Percentiles rank a stretch among this genome's conserved stretches.
These are phyloP conservation scores for Chaetophractus vellerosus DNA, from an alignment of 2,797 vertebrate genomes.

Conservation along the genomic window DNA sequence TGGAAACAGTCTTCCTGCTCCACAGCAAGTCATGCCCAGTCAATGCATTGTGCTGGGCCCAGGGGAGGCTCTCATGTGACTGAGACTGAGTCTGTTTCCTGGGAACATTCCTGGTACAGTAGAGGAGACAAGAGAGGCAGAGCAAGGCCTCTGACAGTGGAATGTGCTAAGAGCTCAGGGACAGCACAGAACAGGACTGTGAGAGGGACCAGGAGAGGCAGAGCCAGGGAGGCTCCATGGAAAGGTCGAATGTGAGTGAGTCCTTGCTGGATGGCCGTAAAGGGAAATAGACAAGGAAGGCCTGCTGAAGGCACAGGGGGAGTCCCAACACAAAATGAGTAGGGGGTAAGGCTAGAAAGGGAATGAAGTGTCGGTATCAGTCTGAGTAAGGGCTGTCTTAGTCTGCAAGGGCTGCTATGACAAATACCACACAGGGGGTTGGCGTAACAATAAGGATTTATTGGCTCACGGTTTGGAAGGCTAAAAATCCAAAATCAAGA, in stretches of 20 bases:
- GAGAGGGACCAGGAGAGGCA: not conserved
- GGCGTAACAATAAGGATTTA: no score
- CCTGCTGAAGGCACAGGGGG: accelerated
- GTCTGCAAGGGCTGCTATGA: no score
- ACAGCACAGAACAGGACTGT: no score
- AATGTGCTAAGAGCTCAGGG: not conserved
- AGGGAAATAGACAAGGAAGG: slow-evolving; percentile 36
- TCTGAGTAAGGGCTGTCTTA: not conserved
- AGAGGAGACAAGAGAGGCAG: not conserved
- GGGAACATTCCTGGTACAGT: not conserved
- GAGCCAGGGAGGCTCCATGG: not conserved
- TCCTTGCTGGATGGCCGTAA: not conserved
- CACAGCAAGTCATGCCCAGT: not conserved
- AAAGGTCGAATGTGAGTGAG: not conserved
- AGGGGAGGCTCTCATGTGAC: not conserved
- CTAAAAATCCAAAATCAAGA: no score
- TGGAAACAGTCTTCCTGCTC: not conserved
- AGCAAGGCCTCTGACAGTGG: not conserved
- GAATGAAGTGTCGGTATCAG: not conserved
- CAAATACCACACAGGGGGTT: no score
- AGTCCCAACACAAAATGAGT: not conserved
- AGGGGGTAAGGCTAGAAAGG: not conserved
- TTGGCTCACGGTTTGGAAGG: no score
- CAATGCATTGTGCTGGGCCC: not conserved
- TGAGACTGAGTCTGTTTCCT: slow-evolving; percentile 7